Evolutionary conservation across 2,797 vertebrate genomes (phyloP).

Genomic region (Rousettus madagascariensis): DNA sequence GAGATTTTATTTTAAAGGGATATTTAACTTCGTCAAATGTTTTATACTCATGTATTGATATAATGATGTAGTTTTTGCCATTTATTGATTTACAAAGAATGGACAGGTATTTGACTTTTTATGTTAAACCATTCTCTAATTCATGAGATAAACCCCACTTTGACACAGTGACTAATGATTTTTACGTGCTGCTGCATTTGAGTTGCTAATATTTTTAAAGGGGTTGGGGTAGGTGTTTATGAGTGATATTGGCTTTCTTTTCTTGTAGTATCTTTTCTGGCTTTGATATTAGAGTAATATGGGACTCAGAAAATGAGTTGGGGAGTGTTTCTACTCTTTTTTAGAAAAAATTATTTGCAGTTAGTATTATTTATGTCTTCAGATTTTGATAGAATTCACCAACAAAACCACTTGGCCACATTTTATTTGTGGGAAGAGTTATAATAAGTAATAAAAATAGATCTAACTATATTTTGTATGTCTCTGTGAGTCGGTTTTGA

Average conservation of each 20-base stretch:
- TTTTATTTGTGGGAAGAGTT: too few species aligned
- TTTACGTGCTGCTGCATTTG: background rate
- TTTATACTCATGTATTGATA: background rate
- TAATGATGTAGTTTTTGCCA: background rate
- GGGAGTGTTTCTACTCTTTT: background rate
- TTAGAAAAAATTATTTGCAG: background rate
- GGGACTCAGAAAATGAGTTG: background rate
- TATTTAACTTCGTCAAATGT: background rate
- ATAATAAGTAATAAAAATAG: background rate
- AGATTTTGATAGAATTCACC: background rate
- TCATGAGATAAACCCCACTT: background rate
- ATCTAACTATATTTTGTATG: background rate
- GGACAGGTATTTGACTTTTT: background rate
- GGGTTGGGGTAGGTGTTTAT: background rate
- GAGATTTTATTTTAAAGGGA: background rate
- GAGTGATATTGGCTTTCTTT: background rate
- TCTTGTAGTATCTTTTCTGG: background rate
- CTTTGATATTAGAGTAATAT: background rate
- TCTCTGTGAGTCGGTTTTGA: background rate
- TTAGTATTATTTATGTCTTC: background rate
- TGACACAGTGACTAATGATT: background rate
- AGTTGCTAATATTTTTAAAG: background rate
- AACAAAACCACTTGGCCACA: background rate
- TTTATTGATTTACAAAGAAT: background rate
- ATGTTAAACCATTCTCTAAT: background rate